Base-by-base conservation (phyloP, 1,140 invertebrate genomes). In the Heliconius congener region DNA sequence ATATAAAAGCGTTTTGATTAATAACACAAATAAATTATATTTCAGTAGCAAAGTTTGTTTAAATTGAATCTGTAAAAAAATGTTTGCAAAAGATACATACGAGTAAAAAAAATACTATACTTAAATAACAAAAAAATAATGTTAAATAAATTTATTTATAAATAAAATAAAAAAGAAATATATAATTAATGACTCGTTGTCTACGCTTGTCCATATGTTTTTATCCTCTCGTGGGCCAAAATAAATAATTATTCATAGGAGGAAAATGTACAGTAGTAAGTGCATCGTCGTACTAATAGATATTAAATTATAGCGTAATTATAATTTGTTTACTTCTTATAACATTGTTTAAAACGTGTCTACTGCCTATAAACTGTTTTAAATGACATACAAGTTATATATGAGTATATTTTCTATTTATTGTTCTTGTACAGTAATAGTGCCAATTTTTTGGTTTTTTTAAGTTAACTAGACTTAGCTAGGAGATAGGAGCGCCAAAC, bases 201-300 rank as follows among this genome's bases (percentile, higher is more conserved):
- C 60, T 66, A 66, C 23, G 30, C 60, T 66, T 30, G 23, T 66
- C 23, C 60, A 66, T 27, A 66, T 66, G 60, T 66, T 23, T 66
- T 66, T 27, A 27, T 66, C 60, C 23, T 66, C n/a, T 11, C n/a
- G 23, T 30, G 23, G 3, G 60, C 27, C 23, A 27, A 66, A 66
- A 66, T 66, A 66, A 66, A 30, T 66, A 66, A 66, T 66, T 66
- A 66, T 30, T 27, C 60, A 66, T 66, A 16, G 11, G 23, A 66
- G 57, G 57, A 57, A 57, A 57, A 57, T 57, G 18, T 9, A n/a
- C 19, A n/a, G 8, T n/a, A 57, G 19, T 57, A 57, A 23, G 19
- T 57, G n/a, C 55, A 23, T 23, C 55, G 23, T 55, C 19, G 19
- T 55, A 19, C 18, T 19, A 55, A 55, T 55, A 55, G 16, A 55